A percentile compares a stretch with the other conserved stretches of the same genome.
Conservation (phyloP, 2,888 invertebrate genomes). For the Cosmorhoe ocellata region DNA sequence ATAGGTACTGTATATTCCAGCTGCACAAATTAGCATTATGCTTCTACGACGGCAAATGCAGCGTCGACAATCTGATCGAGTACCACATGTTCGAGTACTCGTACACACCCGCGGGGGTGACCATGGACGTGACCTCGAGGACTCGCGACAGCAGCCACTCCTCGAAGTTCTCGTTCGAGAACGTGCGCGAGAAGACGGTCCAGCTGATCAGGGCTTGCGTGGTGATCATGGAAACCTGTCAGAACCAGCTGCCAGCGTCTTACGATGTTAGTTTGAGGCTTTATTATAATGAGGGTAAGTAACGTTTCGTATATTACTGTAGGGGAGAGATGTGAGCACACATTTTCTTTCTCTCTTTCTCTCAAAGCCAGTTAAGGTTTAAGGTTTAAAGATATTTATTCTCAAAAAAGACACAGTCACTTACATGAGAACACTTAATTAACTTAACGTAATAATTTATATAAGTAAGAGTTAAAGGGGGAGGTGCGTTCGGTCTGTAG, state of each 20-base stretch:
- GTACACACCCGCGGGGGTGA: constrained; percentile 52
- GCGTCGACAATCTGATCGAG: constrained; percentile 59
- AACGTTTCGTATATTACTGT: no score
- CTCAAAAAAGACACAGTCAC: no score
- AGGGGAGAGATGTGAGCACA: no score
- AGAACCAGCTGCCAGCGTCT: constrained; percentile 39
- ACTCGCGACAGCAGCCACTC: constrained; percentile 33
- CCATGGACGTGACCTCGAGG: constrained; percentile 52
- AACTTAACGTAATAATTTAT: no score
- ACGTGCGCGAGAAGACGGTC: constrained; percentile 49
- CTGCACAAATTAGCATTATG: constrained; percentile 64
- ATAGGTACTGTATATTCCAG: no score
- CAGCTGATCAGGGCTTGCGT: constrained; percentile 52
- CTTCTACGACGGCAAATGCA: constrained; percentile 63
- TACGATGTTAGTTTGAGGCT: constrained; percentile 60
- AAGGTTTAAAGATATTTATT: no score
- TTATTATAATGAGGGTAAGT: constrained; percentile 65
- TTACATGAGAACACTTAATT: no score
- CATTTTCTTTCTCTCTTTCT: no score
- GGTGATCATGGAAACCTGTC: constrained; percentile 47
- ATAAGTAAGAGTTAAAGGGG: no score
- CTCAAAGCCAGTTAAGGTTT: no score
- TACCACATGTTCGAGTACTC: constrained; percentile 64
- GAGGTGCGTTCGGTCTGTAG: no score
- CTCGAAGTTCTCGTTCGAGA: constrained; percentile 48